Evolutionary conservation across 1,140 invertebrate genomes (phyloP).

Genomic region (Sminthurinus signatus): DNA sequence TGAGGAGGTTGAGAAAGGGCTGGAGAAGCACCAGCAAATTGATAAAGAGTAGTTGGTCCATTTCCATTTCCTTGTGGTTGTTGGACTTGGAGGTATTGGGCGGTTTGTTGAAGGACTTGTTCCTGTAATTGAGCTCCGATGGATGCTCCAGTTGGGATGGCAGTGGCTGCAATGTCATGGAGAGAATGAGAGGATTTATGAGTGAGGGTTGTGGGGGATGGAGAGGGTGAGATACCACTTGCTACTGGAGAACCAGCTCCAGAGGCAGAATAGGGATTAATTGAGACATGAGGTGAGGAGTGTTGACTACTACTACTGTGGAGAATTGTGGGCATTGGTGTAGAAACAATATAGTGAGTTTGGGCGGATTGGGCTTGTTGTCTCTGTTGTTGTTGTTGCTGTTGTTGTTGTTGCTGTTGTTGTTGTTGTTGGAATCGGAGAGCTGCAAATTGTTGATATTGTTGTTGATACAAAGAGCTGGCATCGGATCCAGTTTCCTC

Average conservation of each 20-base stretch:
- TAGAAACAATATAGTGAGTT: no score
- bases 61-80: neutral
- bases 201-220: neutral
- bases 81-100: neutral
- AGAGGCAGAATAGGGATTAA: neutral
- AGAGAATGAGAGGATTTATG: neutral
- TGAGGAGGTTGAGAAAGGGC: neutral
- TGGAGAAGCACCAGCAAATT: neutral
- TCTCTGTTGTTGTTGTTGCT: conserved; percentile 1
- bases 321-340: no score
- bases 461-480: no score
- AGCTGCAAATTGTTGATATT: no score
- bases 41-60: neutral
- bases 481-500: no score
- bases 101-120: conserved; percentile 1
- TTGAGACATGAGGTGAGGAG: neutral
- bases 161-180: conserved; percentile 2
- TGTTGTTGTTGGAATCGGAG: neutral
- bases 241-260: neutral
- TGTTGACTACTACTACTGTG: no score
- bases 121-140: conserved; percentile 1
- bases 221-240: neutral
- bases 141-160: conserved; percentile 2
- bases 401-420: neutral
- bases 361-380: neutral